phyloP scores from a whole-genome alignment of 2,797 vertebrate genomes.

The Acropternis orthonyx region DNA sequence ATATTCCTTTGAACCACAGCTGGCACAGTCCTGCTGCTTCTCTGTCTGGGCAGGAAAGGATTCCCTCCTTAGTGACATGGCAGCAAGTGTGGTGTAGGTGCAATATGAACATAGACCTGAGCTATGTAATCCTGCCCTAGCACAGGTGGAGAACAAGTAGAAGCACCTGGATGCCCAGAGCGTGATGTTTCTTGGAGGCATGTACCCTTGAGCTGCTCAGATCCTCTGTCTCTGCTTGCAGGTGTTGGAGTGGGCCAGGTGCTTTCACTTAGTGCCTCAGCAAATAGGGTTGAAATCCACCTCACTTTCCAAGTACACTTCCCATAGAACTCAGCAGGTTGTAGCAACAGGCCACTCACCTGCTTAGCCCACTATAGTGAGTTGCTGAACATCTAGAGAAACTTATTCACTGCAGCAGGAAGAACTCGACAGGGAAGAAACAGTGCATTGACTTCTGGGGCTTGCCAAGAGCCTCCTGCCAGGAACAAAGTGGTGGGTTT shows the following conservation, averaged over 20 bases:
- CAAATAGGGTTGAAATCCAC: not conserved
- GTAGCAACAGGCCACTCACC: not conserved
- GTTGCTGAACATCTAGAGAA: not conserved
- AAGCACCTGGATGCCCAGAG: not conserved
- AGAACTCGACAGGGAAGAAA: not conserved
- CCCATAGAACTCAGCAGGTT: not conserved
- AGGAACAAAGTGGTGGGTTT: not conserved
- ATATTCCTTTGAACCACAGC: not conserved
- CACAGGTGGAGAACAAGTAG: not conserved
- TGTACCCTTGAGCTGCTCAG: not conserved
- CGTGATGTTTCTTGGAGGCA: not conserved
- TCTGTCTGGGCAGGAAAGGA: not conserved
- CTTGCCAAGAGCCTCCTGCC: not conserved
- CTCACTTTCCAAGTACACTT: not conserved
- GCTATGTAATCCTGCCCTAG: not conserved
- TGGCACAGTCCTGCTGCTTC: not conserved
- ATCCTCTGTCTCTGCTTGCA: not conserved
- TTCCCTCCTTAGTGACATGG: not conserved
- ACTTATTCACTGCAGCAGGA: not conserved
- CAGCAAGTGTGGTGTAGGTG: not conserved
- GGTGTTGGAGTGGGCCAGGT: not conserved
- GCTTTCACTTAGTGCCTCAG: not conserved
- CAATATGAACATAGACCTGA: not conserved
- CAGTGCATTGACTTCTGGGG: not conserved
- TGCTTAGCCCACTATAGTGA: not conserved